Base-by-base conservation (phyloP, 1,140 invertebrate genomes). In the Meloidogyne hapla region DNA sequence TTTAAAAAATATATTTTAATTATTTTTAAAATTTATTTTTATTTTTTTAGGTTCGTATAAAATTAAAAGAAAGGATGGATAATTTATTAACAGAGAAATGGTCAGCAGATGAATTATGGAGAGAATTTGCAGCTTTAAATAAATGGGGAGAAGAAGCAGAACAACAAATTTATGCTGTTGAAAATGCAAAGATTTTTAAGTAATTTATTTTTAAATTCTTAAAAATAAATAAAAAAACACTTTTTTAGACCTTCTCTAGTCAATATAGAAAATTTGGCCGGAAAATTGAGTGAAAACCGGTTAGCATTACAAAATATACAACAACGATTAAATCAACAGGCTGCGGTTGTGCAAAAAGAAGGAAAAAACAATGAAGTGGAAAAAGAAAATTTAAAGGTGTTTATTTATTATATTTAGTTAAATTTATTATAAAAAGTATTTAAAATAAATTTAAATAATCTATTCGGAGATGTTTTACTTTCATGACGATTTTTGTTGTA, bases 21-120 rank as follows among this genome's bases (percentile, higher is more conserved):
- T 25, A 42, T 15, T 78, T 48, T 28, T 81, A 15, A 67, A 66
- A 62, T 64, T 26, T 13, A 76, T 10, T 26, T 45, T 67, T 21
- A n/a, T n/a, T 21, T 28, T 21, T 28, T 71, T 21, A 79, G 78
- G 61, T 84, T 26, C 74, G 77, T n/a, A 48, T 83, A 62, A 74
- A 80, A 72, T 42, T 82, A 21, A 74, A 66, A 1, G 65, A 68
- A 26, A 76, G 78, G 45, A 38, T 80, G 62, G 79, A 82, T 15
- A 77, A 77, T 28, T 65, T 81, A 6, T 42, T 40, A 15, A 75
- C 76, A 21, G 68, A 64, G 5, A 80, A 84, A 56, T 56, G 66
- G 12, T 38, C 63, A 1, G 75, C 70, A 38, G 75, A 79, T 15
- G 75, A 70, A 45, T 85, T 85, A 69, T 84, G 83, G 83, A 61